Evolutionary conservation across 2,888 invertebrate genomes (phyloP).

Genomic region (Coelopa pilipes): DNA sequence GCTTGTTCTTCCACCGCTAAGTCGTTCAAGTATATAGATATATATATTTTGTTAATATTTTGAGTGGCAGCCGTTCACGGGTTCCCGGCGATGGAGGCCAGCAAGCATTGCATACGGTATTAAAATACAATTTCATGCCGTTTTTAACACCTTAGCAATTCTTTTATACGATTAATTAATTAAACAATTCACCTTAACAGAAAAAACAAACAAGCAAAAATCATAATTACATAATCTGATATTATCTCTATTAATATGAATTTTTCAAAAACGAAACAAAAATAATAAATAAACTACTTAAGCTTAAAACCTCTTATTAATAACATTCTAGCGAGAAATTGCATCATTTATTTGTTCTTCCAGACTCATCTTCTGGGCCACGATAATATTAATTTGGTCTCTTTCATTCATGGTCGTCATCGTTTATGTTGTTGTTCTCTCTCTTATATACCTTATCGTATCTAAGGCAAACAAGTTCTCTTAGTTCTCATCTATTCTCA

Average conservation of each 20-base stretch:
- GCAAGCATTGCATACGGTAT: neutral
- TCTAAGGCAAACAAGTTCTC: neutral
- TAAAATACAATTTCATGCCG: conserved; percentile 26
- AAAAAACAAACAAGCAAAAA: neutral
- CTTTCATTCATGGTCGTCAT: too few species aligned
- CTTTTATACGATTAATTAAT: conserved; percentile 12
- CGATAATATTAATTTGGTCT: neutral
- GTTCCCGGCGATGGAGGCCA: too few species aligned
- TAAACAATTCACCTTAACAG: conserved; percentile 8
- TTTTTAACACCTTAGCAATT: neutral
- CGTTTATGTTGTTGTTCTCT: conserved; percentile 12
- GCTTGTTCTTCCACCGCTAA: too few species aligned
- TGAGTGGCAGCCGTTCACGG: too few species aligned
- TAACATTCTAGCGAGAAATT: conserved; percentile 3
- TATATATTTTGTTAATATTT: too few species aligned
- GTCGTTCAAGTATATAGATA: too few species aligned
- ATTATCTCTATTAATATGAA: conserved; percentile 21
- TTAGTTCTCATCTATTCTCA: conserved; percentile 3
- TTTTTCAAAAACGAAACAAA: neutral
- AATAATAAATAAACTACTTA: conserved; percentile 26
- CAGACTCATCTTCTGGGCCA: too few species aligned
- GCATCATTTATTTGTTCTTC: too few species aligned
- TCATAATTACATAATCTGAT: conserved; percentile 20
- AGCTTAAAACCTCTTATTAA: conserved; percentile 14
- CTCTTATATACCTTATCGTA: too few species aligned